Base-by-base conservation (phyloP, 2,797 vertebrate genomes). In the Kryptopterus vitreolus region DNA sequence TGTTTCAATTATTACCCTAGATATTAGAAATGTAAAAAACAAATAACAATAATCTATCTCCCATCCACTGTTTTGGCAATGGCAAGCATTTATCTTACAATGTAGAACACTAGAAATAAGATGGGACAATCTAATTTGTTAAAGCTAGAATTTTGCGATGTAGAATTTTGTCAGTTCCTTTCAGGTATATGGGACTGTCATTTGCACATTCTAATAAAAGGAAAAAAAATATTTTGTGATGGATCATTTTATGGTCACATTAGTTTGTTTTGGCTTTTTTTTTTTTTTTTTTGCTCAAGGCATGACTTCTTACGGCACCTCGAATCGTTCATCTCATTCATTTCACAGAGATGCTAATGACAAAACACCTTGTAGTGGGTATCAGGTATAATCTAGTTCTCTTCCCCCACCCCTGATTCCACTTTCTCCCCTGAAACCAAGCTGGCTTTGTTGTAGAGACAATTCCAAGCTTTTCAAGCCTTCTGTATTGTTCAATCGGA, bases 361-460 rank as follows among this genome's bases (percentile, higher is more conserved):
- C 38, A 71, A n/a, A 50, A n/a, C 52, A 69, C 8, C 20, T 53
- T 48, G 57, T 57, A 75, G 58, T 50, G 73, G 58, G 53, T 63
- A 55, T 38, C 75, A 75, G 78, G 52, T 65, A 66, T 77, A 80
- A 82, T 85, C 46, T 82, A 70, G 26, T 38, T 18, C 20, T 31
- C 55, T 43, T 55, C 6, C 55, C 70, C 63, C 61, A 33, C 29
- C 65, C 29, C 71, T 22, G 11, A 29, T 62, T 78, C 31, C 24
- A 75, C 52, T 82, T 77, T 61, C 70, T 52, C 76, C 63, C 68
- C 70, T 46, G 76, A 85, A 87, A 85, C 82, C 76, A 69, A 18
- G 43, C 52, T 50, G 26, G 18, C 26, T 71, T 69, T 79, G 55
- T 77, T 74, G 46, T 70, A 31, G 58, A 15, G 78, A 46, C 63